Evolutionary conservation across 2,888 invertebrate species (phyloP).

Genomic region (Leptopilina drosophilae): DNA sequence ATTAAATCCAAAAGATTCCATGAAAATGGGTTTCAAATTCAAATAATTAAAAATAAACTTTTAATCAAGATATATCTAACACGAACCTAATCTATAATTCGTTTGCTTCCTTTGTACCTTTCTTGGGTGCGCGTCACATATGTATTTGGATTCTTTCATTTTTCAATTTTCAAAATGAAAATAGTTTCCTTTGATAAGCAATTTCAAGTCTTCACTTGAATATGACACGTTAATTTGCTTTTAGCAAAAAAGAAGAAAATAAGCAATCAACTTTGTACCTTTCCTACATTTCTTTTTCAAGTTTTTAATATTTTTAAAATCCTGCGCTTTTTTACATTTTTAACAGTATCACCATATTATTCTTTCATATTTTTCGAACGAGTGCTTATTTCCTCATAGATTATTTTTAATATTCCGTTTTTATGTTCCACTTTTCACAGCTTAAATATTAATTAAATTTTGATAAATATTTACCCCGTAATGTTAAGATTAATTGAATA

Average conservation of each 20-base stretch:
- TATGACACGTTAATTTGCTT: slow-evolving; percentile 8
- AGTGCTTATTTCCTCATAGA: neutral
- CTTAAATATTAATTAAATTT: too few relatives aligned
- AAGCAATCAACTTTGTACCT: neutral
- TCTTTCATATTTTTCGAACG: neutral
- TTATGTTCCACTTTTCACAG: too few relatives aligned
- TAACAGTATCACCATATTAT: neutral
- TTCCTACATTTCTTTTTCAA: neutral
- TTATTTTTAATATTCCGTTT: neutral
- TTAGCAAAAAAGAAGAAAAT: neutral
- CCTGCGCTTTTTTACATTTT: neutral
- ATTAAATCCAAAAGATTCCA: too few relatives aligned
- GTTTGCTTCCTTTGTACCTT: too few relatives aligned
- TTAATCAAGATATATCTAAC: too few relatives aligned
- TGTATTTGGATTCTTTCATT: neutral
- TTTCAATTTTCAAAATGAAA: neutral
- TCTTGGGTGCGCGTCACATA: too few relatives aligned
- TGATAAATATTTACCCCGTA: too few relatives aligned
- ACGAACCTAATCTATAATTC: too few relatives aligned
- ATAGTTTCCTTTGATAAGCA: neutral
- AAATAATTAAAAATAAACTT: too few relatives aligned
- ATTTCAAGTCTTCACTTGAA: neutral
- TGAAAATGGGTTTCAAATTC: too few relatives aligned
- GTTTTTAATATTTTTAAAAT: slow-evolving; percentile 8
- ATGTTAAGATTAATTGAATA: neutral